Evolutionary conservation across 1,140 invertebrate genomes (phyloP).

Genomic region (Radopholus similis): DNA sequence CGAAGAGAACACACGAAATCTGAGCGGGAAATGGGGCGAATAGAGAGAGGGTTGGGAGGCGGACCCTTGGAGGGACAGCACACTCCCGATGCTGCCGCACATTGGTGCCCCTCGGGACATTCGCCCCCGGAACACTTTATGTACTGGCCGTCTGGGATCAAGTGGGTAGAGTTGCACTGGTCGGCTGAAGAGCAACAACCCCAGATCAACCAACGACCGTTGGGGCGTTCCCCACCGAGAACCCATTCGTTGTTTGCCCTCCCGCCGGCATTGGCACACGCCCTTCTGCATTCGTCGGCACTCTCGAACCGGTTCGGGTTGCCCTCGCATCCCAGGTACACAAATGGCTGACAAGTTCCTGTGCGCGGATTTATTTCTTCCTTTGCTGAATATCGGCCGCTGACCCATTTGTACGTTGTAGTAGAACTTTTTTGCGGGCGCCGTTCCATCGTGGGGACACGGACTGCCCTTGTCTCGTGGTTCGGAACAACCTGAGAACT

Average conservation of each 20-base stretch:
- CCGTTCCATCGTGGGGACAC: not conserved
- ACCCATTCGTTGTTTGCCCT: slow-evolving; percentile 7
- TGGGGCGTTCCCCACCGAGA: not conserved
- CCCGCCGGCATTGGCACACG: slow-evolving; percentile 14
- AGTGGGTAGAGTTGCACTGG: slow-evolving; percentile 31
- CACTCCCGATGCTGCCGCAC: slow-evolving; percentile 24
- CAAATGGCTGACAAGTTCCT: slow-evolving; percentile 18
- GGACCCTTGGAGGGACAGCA: slow-evolving; percentile 43
- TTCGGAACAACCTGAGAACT: slow-evolving; percentile 2
- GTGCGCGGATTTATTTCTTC: not conserved
- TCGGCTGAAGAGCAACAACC: slow-evolving; percentile 33
- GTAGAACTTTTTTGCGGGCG: slow-evolving; percentile 6
- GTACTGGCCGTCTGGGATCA: slow-evolving; percentile 48
- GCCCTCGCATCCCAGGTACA: slow-evolving; percentile 18
- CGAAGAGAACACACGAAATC: slow-evolving; percentile 41
- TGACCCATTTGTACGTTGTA: slow-evolving; percentile 9
- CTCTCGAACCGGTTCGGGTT: slow-evolving; percentile 27
- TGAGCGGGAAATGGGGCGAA: slow-evolving; percentile 11
- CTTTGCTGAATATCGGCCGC: not conserved
- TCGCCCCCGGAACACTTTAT: slow-evolving; percentile 16
- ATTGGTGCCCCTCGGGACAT: slow-evolving; percentile 40
- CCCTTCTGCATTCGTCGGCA: slow-evolving; percentile 17
- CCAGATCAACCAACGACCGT: not conserved
- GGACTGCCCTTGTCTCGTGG: slow-evolving; percentile 5
- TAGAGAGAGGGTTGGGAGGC: not conserved